Conservation (phyloP, 2,797 vertebrate genomes). For the Ptychadena robeensis region DNA sequence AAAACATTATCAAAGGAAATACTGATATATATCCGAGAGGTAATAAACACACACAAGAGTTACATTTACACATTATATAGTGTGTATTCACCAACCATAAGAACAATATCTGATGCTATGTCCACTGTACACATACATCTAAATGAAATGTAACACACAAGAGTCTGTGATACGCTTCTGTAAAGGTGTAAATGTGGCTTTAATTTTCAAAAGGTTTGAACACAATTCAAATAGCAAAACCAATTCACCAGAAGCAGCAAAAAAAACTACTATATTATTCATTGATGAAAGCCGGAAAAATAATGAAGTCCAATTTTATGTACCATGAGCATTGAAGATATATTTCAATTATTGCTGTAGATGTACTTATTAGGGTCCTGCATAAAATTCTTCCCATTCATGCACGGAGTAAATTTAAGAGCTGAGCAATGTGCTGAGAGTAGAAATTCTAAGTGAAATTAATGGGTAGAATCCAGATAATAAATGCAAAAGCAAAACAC, state of each 20-base stretch:
- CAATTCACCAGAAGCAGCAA: neutral
- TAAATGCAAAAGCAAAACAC: constrained; percentile 12
- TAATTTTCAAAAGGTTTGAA: no score
- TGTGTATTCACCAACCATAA: no score
- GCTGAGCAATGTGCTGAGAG: constrained; percentile 20
- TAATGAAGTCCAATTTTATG: neutral
- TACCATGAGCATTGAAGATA: neutral
- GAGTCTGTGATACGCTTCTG: neutral
- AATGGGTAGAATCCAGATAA: neutral
- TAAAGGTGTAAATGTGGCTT: neutral
- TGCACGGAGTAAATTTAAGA: constrained; percentile 10
- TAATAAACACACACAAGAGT: no score
- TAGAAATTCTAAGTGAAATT: neutral
- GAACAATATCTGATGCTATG: no score
- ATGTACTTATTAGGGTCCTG: constrained; percentile 14
- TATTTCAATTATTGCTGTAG: constrained; percentile 14
- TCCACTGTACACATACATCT: no score
- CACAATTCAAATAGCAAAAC: no score
- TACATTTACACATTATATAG: no score
- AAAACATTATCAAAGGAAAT: no score
- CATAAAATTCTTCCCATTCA: constrained; percentile 22
- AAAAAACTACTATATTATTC: neutral
- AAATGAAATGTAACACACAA: no score
- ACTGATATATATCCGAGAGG: no score
- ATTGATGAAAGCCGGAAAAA: neutral